Evolutionary conservation across 1,140 invertebrate species (phyloP), one percentile per base, ranked within the genome.

Genomic region (Chrysopa pallens): DNA sequence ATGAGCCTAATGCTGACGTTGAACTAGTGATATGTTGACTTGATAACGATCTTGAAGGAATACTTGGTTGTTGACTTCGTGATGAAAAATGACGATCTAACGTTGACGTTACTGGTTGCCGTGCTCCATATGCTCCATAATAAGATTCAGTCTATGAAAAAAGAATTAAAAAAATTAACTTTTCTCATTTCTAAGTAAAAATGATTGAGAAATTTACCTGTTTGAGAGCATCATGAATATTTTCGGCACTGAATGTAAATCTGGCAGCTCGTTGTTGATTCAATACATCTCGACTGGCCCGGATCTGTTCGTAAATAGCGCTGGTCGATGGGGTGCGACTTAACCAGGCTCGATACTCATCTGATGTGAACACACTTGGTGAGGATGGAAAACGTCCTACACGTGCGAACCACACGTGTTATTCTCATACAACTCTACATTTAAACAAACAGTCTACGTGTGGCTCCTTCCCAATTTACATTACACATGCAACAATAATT

Each of bases 291-390:
- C 76, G 65, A 6, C 76, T 79, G 46, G 80, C 74, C 46, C 84
- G 71, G 51, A 91, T 79, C 52, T 85, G 80, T 55, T 93, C 87
- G 59, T 91, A 91, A 49, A 93, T 80, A 37, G 89, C 89, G 46
- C 84, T 88, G 23, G 88, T 91, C 36, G 86, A 91, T 7, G 89
- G 88, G 1, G 88, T 87, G 38, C 89, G 69, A 43, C 80, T 79
- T 50, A 92, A 55, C 87, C 87, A 92, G 37, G 85, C 80, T 43
- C 84, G 73, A 54, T 91, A 92, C 58, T 93, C 88, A 59, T 89
- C 85, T 50, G 84, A 82, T 48, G 85, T 86, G 63, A 89, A 89
- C 57, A 90, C 80, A 63, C 75, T 75, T 29, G 76, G 70, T 49
- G 76, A 76, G 48, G 73, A 76, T 29, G 72, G 72, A 56, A 76